Conservation (phyloP, 64 coral and sea anemone species). For the Stylophora pistillata region DNA sequence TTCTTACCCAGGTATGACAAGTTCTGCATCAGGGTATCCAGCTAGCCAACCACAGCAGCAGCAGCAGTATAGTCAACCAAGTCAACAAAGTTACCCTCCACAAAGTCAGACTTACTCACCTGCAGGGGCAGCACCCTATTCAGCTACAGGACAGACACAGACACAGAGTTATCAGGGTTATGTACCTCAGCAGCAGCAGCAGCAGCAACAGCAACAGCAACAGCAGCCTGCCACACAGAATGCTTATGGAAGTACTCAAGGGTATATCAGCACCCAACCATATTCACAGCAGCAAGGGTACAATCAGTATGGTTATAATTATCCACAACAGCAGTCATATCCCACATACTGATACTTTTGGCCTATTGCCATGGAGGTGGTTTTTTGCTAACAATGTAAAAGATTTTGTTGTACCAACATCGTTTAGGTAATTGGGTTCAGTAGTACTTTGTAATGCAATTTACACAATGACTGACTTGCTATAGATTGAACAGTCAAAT, state of each 20-base stretch:
- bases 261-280: slow-evolving; percentile 38
- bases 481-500: no score
- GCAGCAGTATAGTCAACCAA: slow-evolving; percentile 10
- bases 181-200: slow-evolving; percentile 46
- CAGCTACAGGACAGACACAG: slow-evolving; percentile 11
- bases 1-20: slow-evolving; percentile 31
- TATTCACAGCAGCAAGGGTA: slow-evolving; percentile 65
- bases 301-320: slow-evolving; percentile 35
- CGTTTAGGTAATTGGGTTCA: no score
- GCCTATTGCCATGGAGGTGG: no score
- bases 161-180: slow-evolving; percentile 47
- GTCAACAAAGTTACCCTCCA: slow-evolving; percentile 18
- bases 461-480: no score
- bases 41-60: neutral
- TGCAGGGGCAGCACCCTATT: slow-evolving; percentile 31
- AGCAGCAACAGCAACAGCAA: slow-evolving; percentile 13
- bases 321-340: slow-evolving; percentile 13
- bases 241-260: slow-evolving; percentile 34
- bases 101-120: slow-evolving; percentile 22
- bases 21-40: slow-evolving; percentile 7
- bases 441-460: no score
- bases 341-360: neutral
- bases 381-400: no score
- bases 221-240: slow-evolving; percentile 45
- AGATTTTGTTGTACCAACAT: no score